These are phyloP conservation scores for Prorops nasuta DNA, from an alignment of 1,140 invertebrate species.

Conservation along the genomic window DNA sequence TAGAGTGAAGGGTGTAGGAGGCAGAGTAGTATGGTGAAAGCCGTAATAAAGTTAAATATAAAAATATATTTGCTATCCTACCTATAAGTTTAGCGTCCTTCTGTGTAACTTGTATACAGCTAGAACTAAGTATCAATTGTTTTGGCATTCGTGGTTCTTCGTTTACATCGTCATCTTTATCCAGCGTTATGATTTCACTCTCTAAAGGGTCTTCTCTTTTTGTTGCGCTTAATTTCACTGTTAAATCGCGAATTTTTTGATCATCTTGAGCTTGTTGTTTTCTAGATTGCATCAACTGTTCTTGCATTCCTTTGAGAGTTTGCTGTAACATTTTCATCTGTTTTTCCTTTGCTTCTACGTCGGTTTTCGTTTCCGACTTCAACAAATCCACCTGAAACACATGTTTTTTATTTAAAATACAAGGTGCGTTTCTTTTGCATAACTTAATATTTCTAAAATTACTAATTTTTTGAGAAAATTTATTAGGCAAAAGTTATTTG, in stretches of 20 bases:
- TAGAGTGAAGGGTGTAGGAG: no score
- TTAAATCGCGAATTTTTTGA: conserved; percentile 61
- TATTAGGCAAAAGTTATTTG: no score
- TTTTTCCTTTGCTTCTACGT: conserved; percentile 68
- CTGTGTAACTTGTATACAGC: conserved; percentile 48
- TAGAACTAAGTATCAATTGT: conserved; percentile 32
- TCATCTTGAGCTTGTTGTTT: conserved; percentile 65
- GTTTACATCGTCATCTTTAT: conserved; percentile 56
- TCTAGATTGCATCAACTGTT: conserved; percentile 67
- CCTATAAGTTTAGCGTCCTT: conserved; percentile 68
- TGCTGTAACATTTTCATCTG: conserved; percentile 74
- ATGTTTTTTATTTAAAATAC: not conserved
- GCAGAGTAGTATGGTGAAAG: no score
- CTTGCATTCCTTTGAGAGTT: conserved; percentile 78
- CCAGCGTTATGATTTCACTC: conserved; percentile 51
- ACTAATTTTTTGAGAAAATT: not conserved
- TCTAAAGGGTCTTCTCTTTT: conserved; percentile 45
- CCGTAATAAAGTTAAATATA: conserved; percentile 4
- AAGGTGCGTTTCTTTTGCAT: not conserved
- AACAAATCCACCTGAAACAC: conserved; percentile 60
- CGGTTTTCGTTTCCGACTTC: conserved; percentile 68
- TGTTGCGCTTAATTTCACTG: conserved; percentile 55
- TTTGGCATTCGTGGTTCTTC: conserved; percentile 52
- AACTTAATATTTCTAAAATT: not conserved
- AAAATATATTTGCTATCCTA: no score